Percentiles rank a stretch among this genome's conserved stretches.
Evolutionary conservation across 2,113 vertebrate genomes (phyloP).

Genomic region (Apodemus sylvaticus): DNA sequence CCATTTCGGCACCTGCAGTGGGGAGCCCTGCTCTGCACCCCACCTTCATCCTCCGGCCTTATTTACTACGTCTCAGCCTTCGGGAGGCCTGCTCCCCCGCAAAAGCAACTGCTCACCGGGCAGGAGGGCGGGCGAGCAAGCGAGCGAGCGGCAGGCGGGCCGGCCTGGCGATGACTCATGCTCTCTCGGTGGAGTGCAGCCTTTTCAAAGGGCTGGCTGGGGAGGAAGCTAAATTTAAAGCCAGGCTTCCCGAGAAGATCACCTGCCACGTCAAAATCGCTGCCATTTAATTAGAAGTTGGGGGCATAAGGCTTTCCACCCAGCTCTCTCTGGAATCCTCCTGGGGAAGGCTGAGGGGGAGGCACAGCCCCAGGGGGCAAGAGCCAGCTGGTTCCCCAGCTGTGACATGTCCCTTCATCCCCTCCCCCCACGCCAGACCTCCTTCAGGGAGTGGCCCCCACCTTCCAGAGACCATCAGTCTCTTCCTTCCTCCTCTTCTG

Average conservation of each 20-base stretch:
- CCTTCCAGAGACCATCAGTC: background rate
- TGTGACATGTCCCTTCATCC: rapidly evolving
- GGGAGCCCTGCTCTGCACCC: background rate
- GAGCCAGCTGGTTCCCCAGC: background rate
- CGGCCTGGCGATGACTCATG: constrained; percentile 70
- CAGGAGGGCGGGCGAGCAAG: background rate
- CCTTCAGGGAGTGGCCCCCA: background rate
- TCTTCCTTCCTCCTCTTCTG: background rate
- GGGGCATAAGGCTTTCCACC: background rate
- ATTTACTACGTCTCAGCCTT: constrained; percentile 75
- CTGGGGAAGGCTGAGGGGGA: background rate
- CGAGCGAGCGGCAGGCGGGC: background rate
- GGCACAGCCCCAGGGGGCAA: background rate
- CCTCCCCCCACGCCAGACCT: background rate
- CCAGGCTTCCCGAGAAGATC: constrained; percentile 74
- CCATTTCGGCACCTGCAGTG: background rate
- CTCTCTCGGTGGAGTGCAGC: constrained; percentile 31
- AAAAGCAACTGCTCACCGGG: constrained; percentile 36
- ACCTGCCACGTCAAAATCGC: constrained; percentile 70
- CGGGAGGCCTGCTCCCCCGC: constrained; percentile 73
- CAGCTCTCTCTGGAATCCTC: background rate
- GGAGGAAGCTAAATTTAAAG: constrained; percentile 83
- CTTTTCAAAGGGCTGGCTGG: constrained; percentile 77
- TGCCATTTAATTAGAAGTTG: constrained; percentile 67
- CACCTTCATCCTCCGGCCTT: constrained; percentile 3